Percentiles rank a stretch among this genome's conserved stretches.
phyloP scores from a whole-genome alignment of 2,888 invertebrate genomes.

The Lasius fuliginosus region DNA sequence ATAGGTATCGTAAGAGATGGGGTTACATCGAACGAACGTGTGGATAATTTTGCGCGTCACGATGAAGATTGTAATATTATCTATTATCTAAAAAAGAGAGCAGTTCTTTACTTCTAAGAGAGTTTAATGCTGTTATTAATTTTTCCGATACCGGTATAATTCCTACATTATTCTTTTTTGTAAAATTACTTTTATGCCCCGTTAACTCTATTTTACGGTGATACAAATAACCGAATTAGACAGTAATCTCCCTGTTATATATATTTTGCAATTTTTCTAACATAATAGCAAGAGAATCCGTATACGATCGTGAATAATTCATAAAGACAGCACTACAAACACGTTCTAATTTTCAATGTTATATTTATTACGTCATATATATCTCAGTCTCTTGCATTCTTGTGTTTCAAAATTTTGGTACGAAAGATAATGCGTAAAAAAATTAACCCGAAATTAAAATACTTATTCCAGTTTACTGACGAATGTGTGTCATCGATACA shows the following conservation, averaged over 20 bases:
- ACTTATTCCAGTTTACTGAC: constrained; percentile 7
- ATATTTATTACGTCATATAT: constrained; percentile 18
- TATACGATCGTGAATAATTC: not conserved
- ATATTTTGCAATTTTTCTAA: not conserved
- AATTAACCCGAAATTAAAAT: constrained; percentile 2
- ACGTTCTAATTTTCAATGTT: not conserved
- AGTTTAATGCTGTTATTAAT: not conserved
- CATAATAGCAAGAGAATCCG: not conserved
- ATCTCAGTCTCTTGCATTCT: not conserved
- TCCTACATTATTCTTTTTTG: not conserved
- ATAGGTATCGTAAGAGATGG: not conserved
- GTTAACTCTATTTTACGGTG: not conserved
- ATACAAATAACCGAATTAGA: constrained; percentile 7
- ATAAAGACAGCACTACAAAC: constrained; percentile 5
- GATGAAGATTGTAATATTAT: not conserved
- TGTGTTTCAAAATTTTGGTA: constrained; percentile 11
- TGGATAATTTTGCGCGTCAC: not conserved
- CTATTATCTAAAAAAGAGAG: not conserved
- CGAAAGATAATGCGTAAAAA: not conserved
- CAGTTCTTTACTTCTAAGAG: not conserved
- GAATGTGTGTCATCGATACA: not conserved
- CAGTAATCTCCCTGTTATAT: not conserved
- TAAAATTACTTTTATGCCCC: not conserved
- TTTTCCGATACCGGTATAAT: not conserved
- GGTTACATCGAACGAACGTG: not conserved